These are phyloP conservation scores for Pseudomyrmex pallidus DNA, from an alignment of 1,140 invertebrate species.

Conservation along the genomic window DNA sequence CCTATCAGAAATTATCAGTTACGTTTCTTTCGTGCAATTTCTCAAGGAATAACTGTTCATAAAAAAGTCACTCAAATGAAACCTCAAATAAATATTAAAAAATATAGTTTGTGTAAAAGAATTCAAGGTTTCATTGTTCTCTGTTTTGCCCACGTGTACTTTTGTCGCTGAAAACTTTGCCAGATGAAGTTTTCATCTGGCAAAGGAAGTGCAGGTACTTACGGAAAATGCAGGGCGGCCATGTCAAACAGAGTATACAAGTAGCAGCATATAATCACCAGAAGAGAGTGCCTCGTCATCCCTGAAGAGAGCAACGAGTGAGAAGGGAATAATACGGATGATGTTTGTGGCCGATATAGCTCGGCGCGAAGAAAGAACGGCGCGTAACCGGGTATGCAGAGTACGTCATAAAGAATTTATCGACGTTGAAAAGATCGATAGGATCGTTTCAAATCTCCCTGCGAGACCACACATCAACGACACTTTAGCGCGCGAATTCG, in stretches of 20 bases:
- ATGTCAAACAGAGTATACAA: constrained; percentile 83
- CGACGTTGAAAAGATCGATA: constrained; percentile 14
- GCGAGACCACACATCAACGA: constrained; percentile 12
- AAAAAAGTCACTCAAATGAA: no score
- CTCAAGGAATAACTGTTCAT: no score
- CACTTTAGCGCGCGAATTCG: background rate
- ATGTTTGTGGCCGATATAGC: background rate
- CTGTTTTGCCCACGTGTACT: background rate
- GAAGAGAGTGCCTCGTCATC: constrained; percentile 84
- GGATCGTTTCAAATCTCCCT: constrained; percentile 3
- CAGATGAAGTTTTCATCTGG: background rate
- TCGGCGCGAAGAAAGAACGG: background rate
- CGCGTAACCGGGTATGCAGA: constrained; percentile 16
- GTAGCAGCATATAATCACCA: constrained; percentile 84
- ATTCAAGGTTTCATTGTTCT: no score
- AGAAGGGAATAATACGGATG: background rate
- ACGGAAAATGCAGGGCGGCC: constrained; percentile 83
- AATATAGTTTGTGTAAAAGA: no score
- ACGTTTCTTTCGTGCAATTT: no score
- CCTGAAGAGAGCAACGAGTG: constrained; percentile 71
- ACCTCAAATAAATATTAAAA: no score
- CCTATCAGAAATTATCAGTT: no score
- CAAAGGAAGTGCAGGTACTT: constrained; percentile 73
- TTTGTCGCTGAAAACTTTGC: background rate
- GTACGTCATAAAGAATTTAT: constrained; percentile 46